Conservation (phyloP, 2,888 invertebrate species). For the Acronicta leporina region DNA sequence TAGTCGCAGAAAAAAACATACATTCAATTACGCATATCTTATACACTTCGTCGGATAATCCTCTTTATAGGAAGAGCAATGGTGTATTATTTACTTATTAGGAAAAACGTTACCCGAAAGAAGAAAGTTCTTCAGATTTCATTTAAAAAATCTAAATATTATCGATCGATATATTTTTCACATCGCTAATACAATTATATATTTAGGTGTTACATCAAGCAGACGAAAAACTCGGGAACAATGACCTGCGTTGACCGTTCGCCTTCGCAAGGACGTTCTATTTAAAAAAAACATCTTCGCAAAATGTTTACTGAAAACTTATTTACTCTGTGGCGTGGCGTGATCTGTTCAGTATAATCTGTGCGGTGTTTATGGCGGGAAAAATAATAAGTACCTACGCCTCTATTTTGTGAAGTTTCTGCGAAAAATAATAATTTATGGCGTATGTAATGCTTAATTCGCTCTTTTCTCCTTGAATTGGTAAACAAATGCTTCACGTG, state of each 20-base stretch:
- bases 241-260: conserved; percentile 60
- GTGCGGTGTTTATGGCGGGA: conserved; percentile 18
- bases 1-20: no score
- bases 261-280: conserved; percentile 73
- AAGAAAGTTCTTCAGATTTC: no score
- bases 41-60: no score
- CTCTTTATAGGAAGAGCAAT: no score
- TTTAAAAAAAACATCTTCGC: conserved; percentile 56
- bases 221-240: conserved; percentile 57
- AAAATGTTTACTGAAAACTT: conserved; percentile 41
- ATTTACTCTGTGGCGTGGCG: conserved; percentile 9
- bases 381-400: conserved; percentile 4
- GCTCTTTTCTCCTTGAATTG: conserved; percentile 12
- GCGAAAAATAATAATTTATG: conserved; percentile 9
- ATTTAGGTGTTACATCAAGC: conserved; percentile 66
- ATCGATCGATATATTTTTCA: conserved; percentile 22
- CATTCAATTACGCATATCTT: no score
- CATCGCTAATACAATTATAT: conserved; percentile 26
- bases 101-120: no score
- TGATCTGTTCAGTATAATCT: conserved; percentile 18
- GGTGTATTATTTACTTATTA: no score
- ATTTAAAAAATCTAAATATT: neutral
- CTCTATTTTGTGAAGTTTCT: conserved; percentile 6
- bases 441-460: neutral
- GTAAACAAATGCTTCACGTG: conserved; percentile 24